These are phyloP conservation scores for Megathymus violae DNA, from an alignment of 1,140 invertebrate genomes.

Conservation along the genomic window DNA sequence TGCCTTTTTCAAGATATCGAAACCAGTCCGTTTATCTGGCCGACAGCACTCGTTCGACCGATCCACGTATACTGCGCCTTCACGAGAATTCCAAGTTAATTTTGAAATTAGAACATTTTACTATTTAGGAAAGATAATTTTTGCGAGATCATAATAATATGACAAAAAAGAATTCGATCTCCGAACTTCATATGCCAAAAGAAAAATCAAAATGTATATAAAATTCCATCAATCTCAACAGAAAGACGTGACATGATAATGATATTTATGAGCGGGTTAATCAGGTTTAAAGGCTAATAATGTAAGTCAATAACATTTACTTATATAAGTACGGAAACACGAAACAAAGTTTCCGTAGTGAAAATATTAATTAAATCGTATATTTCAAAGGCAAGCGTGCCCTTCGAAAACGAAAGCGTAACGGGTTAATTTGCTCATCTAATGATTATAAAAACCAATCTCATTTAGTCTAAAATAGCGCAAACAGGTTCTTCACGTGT, in stretches of 20 bases:
- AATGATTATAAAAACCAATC: conserved; percentile 19
- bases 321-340: too few species aligned
- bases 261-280: too few species aligned
- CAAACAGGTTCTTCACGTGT: conserved; percentile 61
- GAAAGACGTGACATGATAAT: neutral
- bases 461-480: conserved; percentile 44
- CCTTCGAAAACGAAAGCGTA: conserved; percentile 2
- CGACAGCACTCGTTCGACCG: conserved; percentile 51
- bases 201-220: neutral
- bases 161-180: neutral
- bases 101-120: conserved; percentile 56
- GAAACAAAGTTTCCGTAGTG: neutral
- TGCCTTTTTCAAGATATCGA: conserved; percentile 66
- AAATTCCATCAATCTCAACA: neutral
- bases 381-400: too few species aligned
- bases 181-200: neutral
- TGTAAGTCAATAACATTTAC: too few species aligned
- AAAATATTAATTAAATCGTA: neutral
- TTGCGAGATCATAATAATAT: neutral
- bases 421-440: conserved; percentile 17
- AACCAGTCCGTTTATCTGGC: conserved; percentile 77
- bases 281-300: too few species aligned
- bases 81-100: conserved; percentile 52
- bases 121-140: neutral
- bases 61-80: conserved; percentile 42